These are phyloP conservation scores for Indri indri DNA, from an alignment of 2,113 vertebrate genomes.

Conservation along the genomic window DNA sequence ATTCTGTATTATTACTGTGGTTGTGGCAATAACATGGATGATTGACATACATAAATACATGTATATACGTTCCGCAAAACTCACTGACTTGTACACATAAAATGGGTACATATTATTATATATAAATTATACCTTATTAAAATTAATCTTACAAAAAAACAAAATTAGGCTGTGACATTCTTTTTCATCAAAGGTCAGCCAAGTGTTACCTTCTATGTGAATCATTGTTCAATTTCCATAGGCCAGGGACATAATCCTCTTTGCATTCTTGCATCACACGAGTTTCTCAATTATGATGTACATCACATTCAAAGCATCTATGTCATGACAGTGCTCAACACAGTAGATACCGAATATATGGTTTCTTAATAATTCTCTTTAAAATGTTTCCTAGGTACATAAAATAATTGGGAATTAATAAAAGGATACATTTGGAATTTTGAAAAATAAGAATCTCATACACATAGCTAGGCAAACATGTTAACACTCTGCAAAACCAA, in stretches of 20 bases:
- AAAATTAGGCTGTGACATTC: neutral
- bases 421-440: neutral
- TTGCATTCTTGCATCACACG: neutral
- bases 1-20: neutral
- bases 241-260: too few relatives aligned
- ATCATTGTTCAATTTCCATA: neutral
- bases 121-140: neutral
- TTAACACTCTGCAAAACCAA: neutral
- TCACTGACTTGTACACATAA: neutral
- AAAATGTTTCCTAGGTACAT: neutral
- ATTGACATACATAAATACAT: neutral
- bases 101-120: neutral
- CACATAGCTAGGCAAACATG: neutral
- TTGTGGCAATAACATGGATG: too few relatives aligned
- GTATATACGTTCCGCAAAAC: neutral
- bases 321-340: neutral
- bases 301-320: neutral
- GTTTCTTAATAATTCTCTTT: neutral
- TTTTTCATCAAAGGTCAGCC: neutral
- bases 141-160: neutral
- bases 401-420: neutral
- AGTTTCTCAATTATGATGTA: neutral
- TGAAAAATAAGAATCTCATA: neutral
- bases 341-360: neutral
- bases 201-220: neutral